Evolutionary conservation across 2,113 vertebrate species (phyloP), one percentile per base, ranked within the genome.

Genomic region (Setophaga petechia): DNA sequence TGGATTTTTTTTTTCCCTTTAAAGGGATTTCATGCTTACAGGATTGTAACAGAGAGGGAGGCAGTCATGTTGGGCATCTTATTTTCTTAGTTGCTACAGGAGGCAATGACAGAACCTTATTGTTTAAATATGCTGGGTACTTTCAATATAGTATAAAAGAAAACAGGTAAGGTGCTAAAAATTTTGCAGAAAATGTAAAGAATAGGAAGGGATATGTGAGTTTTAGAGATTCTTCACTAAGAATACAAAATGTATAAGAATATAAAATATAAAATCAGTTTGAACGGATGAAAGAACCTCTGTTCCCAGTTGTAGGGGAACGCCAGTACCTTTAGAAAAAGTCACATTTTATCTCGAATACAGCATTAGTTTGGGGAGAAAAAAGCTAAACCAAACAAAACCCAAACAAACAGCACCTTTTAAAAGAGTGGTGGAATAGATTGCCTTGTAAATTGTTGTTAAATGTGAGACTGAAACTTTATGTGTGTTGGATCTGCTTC

Each of bases 1-100:
- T 87, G 78, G 85, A 54, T 33, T 85, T 66, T 84, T 86, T 68
- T 66, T 77, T 52, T 24, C 11, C 35, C 67, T 93, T 94, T 84
- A 43, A 82, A 92, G 74, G 43, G 89, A 84, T 92, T 97, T 97
- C 49, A 35, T 90, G 83, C 92, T 94, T 78, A 65, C 46, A 46
- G 76, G 75, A 81, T 93, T 92, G 74, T 93, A 68, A 72, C 84
- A 67, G 86, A 75, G 79, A 80, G 51, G 15, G 62, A 84, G 47
- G 37, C 71, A 82, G 58, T 79, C 9, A 3, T 81, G 58, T 92
- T 54, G 83, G 58, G 66, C 61, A 30, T 84, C 13, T 87, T 94
- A 84, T 80, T 94, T 94, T 90, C 79, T 75, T 55, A 75, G 76
- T 72, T 90, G 44, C 41, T 93, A 49, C 24, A 43, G 12, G 30